Base-by-base conservation (phyloP, 2,888 invertebrate genomes). In the Galeruca laticollis region DNA sequence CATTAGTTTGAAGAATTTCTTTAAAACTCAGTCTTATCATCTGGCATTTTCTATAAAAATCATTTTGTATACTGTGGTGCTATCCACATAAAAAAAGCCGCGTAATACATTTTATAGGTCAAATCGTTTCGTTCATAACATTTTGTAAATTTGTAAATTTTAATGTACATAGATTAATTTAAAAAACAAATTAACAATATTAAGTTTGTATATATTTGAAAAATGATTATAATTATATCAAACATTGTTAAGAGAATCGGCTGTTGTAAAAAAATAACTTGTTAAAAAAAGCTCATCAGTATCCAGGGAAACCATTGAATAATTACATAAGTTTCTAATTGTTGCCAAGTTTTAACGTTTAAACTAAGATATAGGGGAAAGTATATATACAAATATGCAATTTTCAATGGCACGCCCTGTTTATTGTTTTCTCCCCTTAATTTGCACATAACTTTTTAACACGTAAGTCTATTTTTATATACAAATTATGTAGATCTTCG, bases 241-340 rank as follows among this genome's bases (percentile, higher is more conserved):
- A 73, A 75, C 81, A 82, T 83, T 83, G 83, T 84, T 85, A 79
- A 83, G 18, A 82, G 80, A 72, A 78, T 79, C 80, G 72, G 81
- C 79, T 83, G 83, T 83, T 82, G 80, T 80, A 78, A 78, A 47
- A 26, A 63, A 73, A 70, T 78, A 74, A 72, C 70, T 75, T 75
- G 56, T 13, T 40, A 65, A 73, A 73, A 62, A 61, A 62, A 70
- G 75, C 75, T 75, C 75, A 75, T 70, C 40, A 60, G 59, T 21
- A 61, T 51, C 11, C 21, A 13, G 54, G 31, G 13, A 54, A n/a
- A 54, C 54, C 26, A 54, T 54, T 54, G 18, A 52, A 52, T 21
- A 21, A 52, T 52, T 26, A 31, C 31, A 6, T 20, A 49, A 18
- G 15, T 37, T 37, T 37, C 37, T 37, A 37, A 9, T 47, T 54